Percentiles rank a stretch among this genome's conserved stretches.
Conservation (phyloP, 2,113 vertebrate species). For the Lepus europaeus region DNA sequence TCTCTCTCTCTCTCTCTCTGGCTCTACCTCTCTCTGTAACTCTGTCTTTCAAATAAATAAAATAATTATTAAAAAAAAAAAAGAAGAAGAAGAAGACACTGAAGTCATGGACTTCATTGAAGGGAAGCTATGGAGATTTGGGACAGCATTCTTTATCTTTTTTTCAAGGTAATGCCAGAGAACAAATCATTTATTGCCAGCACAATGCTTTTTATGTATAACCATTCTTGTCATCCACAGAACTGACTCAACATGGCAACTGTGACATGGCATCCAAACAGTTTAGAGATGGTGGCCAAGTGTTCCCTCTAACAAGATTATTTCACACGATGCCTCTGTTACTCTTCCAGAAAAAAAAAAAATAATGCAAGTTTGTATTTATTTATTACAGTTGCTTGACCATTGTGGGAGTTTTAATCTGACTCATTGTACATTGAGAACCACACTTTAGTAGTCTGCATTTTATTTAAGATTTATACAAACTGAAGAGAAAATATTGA, state of each 20-base stretch:
- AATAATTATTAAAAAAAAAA: no score
- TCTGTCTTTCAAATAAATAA: no score
- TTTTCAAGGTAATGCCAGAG: neutral
- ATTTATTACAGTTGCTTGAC: neutral
- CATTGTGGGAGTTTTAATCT: neutral
- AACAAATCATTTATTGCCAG: neutral
- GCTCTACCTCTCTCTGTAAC: no score
- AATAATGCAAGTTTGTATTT: neutral
- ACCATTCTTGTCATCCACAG: neutral
- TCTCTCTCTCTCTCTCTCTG: no score
- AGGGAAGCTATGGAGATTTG: neutral
- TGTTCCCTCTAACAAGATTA: neutral
- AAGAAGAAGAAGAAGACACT: neutral
- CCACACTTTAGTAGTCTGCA: neutral
- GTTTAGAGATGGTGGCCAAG: neutral
- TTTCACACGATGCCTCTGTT: neutral
- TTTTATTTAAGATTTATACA: conserved; percentile 58
- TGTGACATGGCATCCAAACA: neutral
- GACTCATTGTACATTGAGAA: neutral
- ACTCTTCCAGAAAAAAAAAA: neutral
- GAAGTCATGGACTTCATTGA: neutral
- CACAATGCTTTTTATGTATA: neutral
- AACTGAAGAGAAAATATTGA: conserved; percentile 72
- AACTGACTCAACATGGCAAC: neutral
- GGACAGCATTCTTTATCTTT: neutral